Evolutionary conservation across 2,888 invertebrate species (phyloP), one percentile per base, ranked within the genome.

Genomic region (Perithous albicinctus): DNA sequence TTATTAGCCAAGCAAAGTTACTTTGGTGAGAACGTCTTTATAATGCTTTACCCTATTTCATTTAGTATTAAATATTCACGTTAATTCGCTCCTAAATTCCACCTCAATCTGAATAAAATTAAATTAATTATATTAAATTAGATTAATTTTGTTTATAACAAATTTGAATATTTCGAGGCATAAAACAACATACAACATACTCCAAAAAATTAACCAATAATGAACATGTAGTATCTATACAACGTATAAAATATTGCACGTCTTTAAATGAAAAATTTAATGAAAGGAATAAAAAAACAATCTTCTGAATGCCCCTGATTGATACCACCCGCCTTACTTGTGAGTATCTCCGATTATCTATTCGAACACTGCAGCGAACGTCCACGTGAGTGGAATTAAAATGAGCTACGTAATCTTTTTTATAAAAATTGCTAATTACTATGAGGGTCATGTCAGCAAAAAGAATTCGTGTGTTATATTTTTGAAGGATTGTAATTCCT

Each of bases 21-120:
- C 38, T 41, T 35, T 51, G 35, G 66, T 75, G 78, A 59, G 75
- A 75, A 82, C 69, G 12, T n/a, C 46, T 59, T 51, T 18, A 72
- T 67, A 72, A 82, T 82, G 51, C 70, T 59, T 76, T 75, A 72
- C n/a, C 59, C 75, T 78, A 78, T 59, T 78, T 82, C 29, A 41
- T 43, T 67, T 29, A 54, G 70, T 69, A 29, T 70, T 66, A 75
- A 78, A 63, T 29, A 46, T 10, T 46, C 35, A 26, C 15, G 32
- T n/a, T 29, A 70, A 48, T 35, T 32, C 32, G 29, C 15, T 35
- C 56, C 41, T 15, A 8, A 48, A 20, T 61, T 61, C 26, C 26
- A 15, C 15, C 15, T 54, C 5, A 26, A 23, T 15, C 4, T 10
- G 23, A 32, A 32, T 7, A n/a, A n/a, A 38, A 38, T 54, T 0